phyloP scores from a whole-genome alignment of 2,888 invertebrate species.

The Strigamia transsilvanica region DNA sequence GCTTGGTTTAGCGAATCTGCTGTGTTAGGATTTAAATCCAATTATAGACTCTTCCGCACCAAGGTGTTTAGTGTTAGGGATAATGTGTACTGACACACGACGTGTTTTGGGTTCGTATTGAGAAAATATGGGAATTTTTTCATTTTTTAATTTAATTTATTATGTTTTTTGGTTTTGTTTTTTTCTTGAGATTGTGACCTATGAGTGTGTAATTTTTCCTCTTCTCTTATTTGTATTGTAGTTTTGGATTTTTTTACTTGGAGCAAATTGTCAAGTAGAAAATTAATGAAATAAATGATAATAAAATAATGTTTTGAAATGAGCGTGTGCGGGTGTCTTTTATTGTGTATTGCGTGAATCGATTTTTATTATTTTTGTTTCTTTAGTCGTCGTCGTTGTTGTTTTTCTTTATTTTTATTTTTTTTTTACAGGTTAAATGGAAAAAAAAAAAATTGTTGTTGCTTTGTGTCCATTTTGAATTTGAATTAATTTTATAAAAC shows the following conservation, averaged over 20 bases:
- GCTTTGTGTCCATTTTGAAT: constrained; percentile 3
- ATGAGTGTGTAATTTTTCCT: background rate
- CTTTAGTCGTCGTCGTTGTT: too few species aligned
- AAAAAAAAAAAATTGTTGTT: background rate
- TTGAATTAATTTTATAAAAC: background rate
- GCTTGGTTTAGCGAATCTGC: background rate
- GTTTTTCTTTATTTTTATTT: background rate
- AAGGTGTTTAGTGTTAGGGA: constrained; percentile 24
- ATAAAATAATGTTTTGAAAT: constrained; percentile 37
- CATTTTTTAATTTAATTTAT: background rate
- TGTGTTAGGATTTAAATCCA: constrained; percentile 31
- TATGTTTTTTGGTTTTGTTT: background rate
- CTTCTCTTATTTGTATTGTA: background rate
- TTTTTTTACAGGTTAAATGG: background rate
- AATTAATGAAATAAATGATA: background rate
- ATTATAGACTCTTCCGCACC: constrained; percentile 43
- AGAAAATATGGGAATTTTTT: background rate
- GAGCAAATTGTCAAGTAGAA: background rate
- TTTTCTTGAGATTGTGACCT: background rate
- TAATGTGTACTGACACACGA: constrained; percentile 10
- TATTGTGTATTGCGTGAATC: constrained; percentile 24
- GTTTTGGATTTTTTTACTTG: background rate
- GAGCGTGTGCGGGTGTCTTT: background rate
- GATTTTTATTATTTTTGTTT: constrained; percentile 2
- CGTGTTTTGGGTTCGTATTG: background rate